phyloP scores from a whole-genome alignment of 2,888 invertebrate species.

The Hecatera dysodea region DNA sequence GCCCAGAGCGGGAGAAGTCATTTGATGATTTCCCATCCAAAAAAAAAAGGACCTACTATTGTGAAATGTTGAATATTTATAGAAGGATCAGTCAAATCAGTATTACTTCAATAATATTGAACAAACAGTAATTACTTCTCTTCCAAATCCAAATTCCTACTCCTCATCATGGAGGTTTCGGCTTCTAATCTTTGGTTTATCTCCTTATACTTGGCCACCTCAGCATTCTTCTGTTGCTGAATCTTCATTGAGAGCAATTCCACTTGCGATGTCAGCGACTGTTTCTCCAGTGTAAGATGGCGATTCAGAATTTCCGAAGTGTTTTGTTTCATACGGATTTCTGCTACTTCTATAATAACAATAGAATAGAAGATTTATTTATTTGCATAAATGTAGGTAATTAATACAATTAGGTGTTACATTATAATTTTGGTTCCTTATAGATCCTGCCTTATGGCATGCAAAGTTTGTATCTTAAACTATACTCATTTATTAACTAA shows the following conservation, averaged over 20 bases:
- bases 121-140: constrained; percentile 78
- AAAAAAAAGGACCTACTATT: no score
- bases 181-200: constrained; percentile 72
- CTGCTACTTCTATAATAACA: constrained; percentile 72
- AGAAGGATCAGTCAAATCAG: no score
- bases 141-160: constrained; percentile 78
- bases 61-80: no score
- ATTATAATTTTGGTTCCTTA: no score
- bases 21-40: no score
- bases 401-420: no score
- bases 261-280: constrained; percentile 72
- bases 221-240: constrained; percentile 71
- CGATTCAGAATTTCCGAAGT: constrained; percentile 67
- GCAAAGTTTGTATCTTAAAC: no score
- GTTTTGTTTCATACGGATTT: constrained; percentile 72
- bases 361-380: no score
- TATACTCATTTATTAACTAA: no score
- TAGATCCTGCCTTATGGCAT: no score
- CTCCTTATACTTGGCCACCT: constrained; percentile 73
- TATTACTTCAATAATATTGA: not conserved
- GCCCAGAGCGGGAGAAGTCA: no score
- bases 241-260: constrained; percentile 74
- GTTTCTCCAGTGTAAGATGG: constrained; percentile 73
- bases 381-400: no score
- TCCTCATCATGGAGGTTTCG: constrained; percentile 72